Evolutionary conservation across 1,140 invertebrate genomes (phyloP), one percentile per base, ranked within the genome.

Genomic region (Pseudobourletiella spinata): DNA sequence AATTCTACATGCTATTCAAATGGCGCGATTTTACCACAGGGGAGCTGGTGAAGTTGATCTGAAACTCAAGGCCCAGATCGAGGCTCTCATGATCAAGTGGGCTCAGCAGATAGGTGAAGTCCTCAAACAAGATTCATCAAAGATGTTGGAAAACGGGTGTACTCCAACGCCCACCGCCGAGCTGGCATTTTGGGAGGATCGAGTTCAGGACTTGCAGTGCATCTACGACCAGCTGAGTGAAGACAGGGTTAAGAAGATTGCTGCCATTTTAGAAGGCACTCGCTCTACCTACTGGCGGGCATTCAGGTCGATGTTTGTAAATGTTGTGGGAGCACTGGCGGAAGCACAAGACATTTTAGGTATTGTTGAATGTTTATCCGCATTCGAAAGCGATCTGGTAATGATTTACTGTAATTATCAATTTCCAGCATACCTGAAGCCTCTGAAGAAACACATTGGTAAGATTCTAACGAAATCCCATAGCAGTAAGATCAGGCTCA

Each of bases 51-150:
- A 83, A 55, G 87, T 86, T 8, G 91, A 95, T 77, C 77, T 93
- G 48, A 88, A 89, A 72, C 74, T 95, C 43, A 92, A 95, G 73
- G 92, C 91, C 73, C 86, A 91, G 11, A 93, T 95, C 58, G 93
- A 97, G 79, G 88, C 89, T n/a, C 87, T 95, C 6, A 84, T 95
- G 50, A 95, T 95, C 70, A 95, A 95, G 73, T 97, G 93, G 93
- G 87, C 89, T 22, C 85, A 89, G 66, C 88, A 95, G 75, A 89
- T 95, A 57, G 88, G 91, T 71, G 91, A 95, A 71, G 89, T 95
- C 8, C 83, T 95, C 61, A 85, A 85, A 68, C 87, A 91, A 71
- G 90, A 93, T 73, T 89, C 90, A 0, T 83, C 85, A 28, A 82
- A 86, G 50, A 84, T 85, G 6, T 86, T 91, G 65, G 79, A 85